A percentile compares a stretch with the other conserved stretches of the same genome.
These are phyloP conservation scores for Asbolus verrucosus DNA, from an alignment of 1,140 invertebrate genomes.

Conservation along the genomic window DNA sequence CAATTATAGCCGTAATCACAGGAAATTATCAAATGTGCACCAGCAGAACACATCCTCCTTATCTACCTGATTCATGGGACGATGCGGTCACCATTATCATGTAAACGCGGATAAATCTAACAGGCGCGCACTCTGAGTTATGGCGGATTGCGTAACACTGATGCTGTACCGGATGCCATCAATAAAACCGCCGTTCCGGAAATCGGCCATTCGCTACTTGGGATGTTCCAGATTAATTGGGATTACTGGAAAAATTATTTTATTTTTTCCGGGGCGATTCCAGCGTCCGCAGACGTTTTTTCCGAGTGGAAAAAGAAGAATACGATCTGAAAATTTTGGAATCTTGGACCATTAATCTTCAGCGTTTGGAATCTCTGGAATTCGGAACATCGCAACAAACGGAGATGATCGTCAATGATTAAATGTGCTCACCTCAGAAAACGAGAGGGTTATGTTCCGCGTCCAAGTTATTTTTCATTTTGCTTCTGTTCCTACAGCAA, in stretches of 20 bases:
- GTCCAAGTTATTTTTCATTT: no score
- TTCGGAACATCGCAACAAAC: no score
- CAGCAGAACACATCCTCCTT: conserved; percentile 59
- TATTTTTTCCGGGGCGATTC: no score
- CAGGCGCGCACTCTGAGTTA: no score
- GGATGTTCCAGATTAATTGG: conserved; percentile 24
- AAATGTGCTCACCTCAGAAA: no score
- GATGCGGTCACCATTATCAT: conserved; percentile 46
- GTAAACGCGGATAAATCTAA: conserved; percentile 43
- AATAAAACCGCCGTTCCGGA: conserved; percentile 25
- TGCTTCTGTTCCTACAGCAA: no score
- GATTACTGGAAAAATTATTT: background rate
- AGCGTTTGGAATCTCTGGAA: no score
- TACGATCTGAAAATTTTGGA: no score
- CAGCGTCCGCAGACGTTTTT: no score
- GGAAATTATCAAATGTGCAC: conserved; percentile 63
- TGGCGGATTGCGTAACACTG: conserved; percentile 38
- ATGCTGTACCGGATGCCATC: conserved; percentile 19
- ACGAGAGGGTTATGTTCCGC: no score
- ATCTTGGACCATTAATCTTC: no score
- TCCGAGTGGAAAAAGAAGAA: background rate
- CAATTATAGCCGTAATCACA: conserved; percentile 61
- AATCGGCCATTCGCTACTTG: conserved; percentile 25
- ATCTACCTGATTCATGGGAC: conserved; percentile 57
- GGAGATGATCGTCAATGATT: no score